Evolutionary conservation across 2,113 vertebrate genomes (phyloP).

Genomic region (Cranoglanis bouderius): DNA sequence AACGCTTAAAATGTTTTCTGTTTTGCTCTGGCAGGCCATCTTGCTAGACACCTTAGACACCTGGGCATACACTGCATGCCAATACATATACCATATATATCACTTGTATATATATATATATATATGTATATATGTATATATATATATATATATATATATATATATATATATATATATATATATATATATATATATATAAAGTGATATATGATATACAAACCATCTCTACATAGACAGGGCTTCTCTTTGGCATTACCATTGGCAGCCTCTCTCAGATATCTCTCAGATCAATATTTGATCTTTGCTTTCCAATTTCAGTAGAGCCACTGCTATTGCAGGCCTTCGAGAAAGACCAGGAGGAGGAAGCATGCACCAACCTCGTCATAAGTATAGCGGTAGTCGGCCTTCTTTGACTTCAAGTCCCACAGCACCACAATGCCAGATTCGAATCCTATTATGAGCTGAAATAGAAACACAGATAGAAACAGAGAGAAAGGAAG

Average conservation of each 20-base stretch:
- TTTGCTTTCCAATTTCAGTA: conserved; percentile 26
- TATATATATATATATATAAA: no score
- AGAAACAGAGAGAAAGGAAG: not conserved
- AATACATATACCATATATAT: no score
- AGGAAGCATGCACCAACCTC: conserved; percentile 80
- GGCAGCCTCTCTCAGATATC: not conserved
- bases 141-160: no score
- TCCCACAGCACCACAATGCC: conserved; percentile 97
- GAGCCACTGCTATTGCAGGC: not conserved
- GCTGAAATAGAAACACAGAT: conserved; percentile 72
- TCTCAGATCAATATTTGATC: conserved; percentile 47
- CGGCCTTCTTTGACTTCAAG: conserved; percentile 98
- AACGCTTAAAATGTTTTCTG: no score
- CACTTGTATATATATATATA: no score
- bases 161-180: no score
- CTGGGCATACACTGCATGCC: not conserved
- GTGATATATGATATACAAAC: no score
- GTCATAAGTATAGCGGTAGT: conserved; percentile 97
- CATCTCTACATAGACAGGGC: not conserved
- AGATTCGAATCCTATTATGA: conserved; percentile 97
- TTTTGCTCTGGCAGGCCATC: no score
- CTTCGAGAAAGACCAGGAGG: conserved; percentile 30
- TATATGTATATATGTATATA: no score
- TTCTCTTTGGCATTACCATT: not conserved
- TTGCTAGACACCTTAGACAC: not conserved